Evolutionary conservation across 2,113 vertebrate species (phyloP), one percentile per base, ranked within the genome.

Genomic region (Ceyx cyanopectus): DNA sequence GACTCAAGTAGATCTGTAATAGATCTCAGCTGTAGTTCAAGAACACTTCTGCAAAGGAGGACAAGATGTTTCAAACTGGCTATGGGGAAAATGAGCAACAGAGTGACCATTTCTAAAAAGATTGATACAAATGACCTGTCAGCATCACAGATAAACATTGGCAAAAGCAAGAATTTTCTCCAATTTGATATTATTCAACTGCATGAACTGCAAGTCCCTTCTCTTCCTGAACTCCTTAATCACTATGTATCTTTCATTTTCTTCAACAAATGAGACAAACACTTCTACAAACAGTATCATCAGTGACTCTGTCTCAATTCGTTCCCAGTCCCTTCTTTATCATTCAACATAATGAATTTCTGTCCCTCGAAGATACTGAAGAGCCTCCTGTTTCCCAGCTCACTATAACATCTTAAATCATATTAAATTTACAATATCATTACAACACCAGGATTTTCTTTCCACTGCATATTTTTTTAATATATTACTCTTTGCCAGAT

Each of bases 21-120:
- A 83, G 54, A 70, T 45, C 67, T 91, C 88, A 95, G 88, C 56
- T 91, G 82, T 73, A 74, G 54, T 29, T 90, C 46, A 85, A 61
- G 45, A 88, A 43, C 18, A 66, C 70, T 73, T 9, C 41, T 53
- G 60, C 40, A 92, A 63, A 89, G 51, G 22, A 78, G 41, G 48
- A 90, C 24, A 70, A 87, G 60, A 62, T 54, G 45, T 82, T 93
- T 85, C 80, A 83, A 57, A 85, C 12, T 32, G 57, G 19, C 62
- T 82, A 4, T 2, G 1, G 1, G 56, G 34, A 88, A 92, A 94
- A 67, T 23, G 5, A 90, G 46, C 20, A 95, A 58, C 14, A 61
- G 23, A 54, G 19, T 4, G 37, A 65, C 7, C 19, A 69, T 17
- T 74, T 73, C n/a, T 73, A 53, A 51, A 30, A 84, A 37, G 41